Evolutionary conservation across 1,140 invertebrate species (phyloP), one percentile per base, ranked within the genome.

Genomic region (Cardiocondyla obscurior): DNA sequence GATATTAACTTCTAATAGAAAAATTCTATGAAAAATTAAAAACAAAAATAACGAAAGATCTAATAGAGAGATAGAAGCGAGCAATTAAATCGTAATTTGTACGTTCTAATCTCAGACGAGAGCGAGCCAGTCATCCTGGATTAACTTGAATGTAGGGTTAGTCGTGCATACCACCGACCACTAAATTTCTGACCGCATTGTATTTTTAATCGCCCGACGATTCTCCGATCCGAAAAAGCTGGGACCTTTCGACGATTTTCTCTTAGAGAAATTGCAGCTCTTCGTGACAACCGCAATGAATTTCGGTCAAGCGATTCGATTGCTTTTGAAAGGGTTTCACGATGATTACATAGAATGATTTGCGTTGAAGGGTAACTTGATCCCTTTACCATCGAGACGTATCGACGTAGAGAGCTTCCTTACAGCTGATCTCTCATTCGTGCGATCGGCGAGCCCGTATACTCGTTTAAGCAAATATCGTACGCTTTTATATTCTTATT

Each of bases 221-320:
- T 67, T 67, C 33, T 67, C 19, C n/a, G 7, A 30, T 69, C 44
- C n/a, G 57, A 58, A 8, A 58, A 58, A n/a, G 10, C 60, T 42
- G 30, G 30, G 22, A 67, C 16, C 42, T 33, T 77, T 67, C 16
- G 39, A 7, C 36, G 44, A 51, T 67, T n/a, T n/a, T n/a, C 19
- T 19, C 57, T 64, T 76, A 36, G 46, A 69, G 36, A 36, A 69
- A 3, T 53, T 36, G 25, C 22, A 69, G 19, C 69, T 67, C 46
- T 69, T 79, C 46, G 62, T 42, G 36, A 79, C 49, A 79, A 25
- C n/a, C 62, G 33, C 62, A 69, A 79, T 79, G 62, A 69, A 69
- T 79, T 79, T 62, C 33, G 19, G 25, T 46, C 30, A 14, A 1
- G 22, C 73, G 19, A 76, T 64, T 49, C 74, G 25, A 79, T 79